Conservation (phyloP, 2,888 invertebrate genomes). For the Ypsolopha sequella region DNA sequence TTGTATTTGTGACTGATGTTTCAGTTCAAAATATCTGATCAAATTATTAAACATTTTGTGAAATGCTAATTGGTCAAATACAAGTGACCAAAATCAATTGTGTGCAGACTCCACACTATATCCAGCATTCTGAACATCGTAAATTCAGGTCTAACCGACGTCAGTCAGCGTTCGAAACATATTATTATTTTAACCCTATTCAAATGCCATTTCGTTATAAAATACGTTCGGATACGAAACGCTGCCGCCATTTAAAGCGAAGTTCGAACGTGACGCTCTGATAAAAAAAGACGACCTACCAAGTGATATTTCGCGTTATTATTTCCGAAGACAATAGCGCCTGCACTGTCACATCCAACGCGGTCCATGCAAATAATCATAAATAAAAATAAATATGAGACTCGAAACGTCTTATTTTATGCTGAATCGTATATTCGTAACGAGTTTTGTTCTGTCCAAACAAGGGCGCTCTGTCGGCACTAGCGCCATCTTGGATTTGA, state of each 20-base stretch:
- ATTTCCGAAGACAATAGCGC: conserved; percentile 65
- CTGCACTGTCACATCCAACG: conserved; percentile 59
- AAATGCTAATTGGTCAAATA: too few relatives aligned
- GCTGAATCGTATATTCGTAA: conserved; percentile 15
- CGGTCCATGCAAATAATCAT: conserved; percentile 67
- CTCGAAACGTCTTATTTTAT: conserved; percentile 57
- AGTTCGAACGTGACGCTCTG: conserved; percentile 39
- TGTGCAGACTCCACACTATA: neutral
- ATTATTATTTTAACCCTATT: conserved; percentile 37
- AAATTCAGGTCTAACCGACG: conserved; percentile 21
- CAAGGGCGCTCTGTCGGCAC: conserved; percentile 53
- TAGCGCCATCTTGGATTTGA: conserved; percentile 60
- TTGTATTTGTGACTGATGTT: too few relatives aligned
- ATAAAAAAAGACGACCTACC: conserved; percentile 26
- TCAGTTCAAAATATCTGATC: too few relatives aligned
- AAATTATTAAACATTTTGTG: too few relatives aligned
- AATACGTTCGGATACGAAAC: conserved; percentile 24
- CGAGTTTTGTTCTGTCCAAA: conserved; percentile 50
- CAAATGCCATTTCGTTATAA: conserved; percentile 50
- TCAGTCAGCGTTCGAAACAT: conserved; percentile 20
- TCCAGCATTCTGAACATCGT: conserved; percentile 16
- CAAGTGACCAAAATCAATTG: neutral
- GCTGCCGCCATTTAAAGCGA: neutral
- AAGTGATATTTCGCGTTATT: conserved; percentile 66
- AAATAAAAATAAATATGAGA: conserved; percentile 67